Evolutionary conservation across 2,888 invertebrate species (phyloP).

Genomic region (Rhingia rostrata): DNA sequence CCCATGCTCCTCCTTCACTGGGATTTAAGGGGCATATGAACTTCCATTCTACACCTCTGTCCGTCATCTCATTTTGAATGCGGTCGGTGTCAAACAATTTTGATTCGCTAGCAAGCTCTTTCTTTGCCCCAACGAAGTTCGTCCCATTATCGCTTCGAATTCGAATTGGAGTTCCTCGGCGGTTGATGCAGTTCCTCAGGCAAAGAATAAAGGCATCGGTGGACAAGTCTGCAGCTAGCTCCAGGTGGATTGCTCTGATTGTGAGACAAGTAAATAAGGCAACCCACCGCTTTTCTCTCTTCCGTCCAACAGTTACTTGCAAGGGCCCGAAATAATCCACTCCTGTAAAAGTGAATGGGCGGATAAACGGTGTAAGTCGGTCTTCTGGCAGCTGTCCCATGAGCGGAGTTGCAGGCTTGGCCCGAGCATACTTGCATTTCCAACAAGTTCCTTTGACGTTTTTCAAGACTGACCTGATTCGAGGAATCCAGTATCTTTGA

Average conservation of each 20-base stretch:
- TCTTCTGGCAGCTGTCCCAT: conserved; percentile 50
- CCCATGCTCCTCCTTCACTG: conserved; percentile 75
- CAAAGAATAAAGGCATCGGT: too few relatives aligned
- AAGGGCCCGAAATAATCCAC: conserved; percentile 56
- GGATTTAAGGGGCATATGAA: conserved; percentile 38
- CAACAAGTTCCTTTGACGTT: background rate
- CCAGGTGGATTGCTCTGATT: too few relatives aligned
- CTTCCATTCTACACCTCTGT: background rate
- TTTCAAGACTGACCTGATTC: conserved; percentile 8
- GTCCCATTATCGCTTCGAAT: conserved; percentile 1
- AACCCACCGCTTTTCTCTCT: conserved; percentile 37
- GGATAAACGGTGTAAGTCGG: conserved; percentile 4
- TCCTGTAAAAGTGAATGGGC: conserved; percentile 55
- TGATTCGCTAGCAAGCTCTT: background rate
- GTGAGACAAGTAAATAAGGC: background rate
- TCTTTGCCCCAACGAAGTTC: background rate
- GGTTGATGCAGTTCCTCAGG: too few relatives aligned
- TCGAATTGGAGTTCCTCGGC: background rate
- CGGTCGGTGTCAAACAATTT: background rate
- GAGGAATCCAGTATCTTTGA: conserved; percentile 38
- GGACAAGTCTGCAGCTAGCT: too few relatives aligned
- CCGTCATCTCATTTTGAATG: conserved; percentile 1
- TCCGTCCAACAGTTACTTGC: conserved; percentile 30
- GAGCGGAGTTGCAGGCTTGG: conserved; percentile 21
- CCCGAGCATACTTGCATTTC: background rate